Evolutionary conservation across 1,140 invertebrate species (phyloP), one percentile per base, ranked within the genome.

Genomic region (Leguminivora glycinivorella): DNA sequence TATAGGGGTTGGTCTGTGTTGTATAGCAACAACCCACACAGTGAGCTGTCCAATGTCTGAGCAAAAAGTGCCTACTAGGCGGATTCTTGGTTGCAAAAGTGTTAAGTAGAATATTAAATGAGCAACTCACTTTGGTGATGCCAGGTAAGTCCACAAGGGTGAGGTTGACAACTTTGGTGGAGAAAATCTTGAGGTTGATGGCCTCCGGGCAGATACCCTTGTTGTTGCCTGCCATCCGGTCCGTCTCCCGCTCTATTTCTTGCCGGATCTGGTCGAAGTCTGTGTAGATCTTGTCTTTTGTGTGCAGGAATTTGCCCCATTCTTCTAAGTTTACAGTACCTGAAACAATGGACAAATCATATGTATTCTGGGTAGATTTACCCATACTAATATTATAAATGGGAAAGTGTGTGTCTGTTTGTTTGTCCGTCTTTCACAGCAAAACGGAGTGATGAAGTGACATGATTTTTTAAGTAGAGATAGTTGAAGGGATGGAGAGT

Each of bases 71-170:
- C n/a, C n/a, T n/a, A n/a, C n/a, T n/a, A n/a, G n/a, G n/a, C n/a
- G n/a, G n/a, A n/a, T n/a, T n/a, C n/a, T n/a, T n/a, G n/a, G n/a
- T n/a, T n/a, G n/a, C n/a, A n/a, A n/a, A n/a, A n/a, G n/a, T n/a
- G n/a, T 43, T n/a, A n/a, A n/a, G 3, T 43, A n/a, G 3, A n/a
- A 43, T 43, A n/a, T 19, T 6, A 47, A 47, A 17, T 47, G n/a
- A 52, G 7, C 10, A 67, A 71, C 31, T 70, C 90, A 97, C 97
- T 93, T 99, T 99, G 34, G 99, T 99, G 19, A 99, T 96, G 71
- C 99, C 99, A 68, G 99, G 99, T 38, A 99, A 92, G 93, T 99
- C 99, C 43, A 99, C 98, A 1, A 99, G 93, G 0, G 99, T 99
- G 68, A 99, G 93, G 92, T 99, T 99, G 22, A 99, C 97, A 52